Evolutionary conservation across 2,888 invertebrate genomes (phyloP).

Genomic region (Byasa hedistus): DNA sequence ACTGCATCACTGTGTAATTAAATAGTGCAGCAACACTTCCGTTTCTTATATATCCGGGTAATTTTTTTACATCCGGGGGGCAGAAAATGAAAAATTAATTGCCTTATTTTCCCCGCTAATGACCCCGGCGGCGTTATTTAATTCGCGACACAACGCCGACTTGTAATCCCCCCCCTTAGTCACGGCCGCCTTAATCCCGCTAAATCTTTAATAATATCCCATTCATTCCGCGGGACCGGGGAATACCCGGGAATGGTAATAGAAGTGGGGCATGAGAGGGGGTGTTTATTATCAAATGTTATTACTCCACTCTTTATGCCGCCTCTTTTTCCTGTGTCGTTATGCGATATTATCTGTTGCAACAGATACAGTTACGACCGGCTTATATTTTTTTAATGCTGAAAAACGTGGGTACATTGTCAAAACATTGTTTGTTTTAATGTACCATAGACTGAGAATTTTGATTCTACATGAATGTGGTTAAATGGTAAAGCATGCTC

Average conservation of each 20-base stretch:
- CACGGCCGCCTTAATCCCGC: conserved; percentile 28
- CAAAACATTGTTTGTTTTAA: too few species aligned
- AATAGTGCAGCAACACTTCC: too few species aligned
- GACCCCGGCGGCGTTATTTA: conserved; percentile 23
- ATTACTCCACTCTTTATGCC: neutral
- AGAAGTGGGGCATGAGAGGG: conserved; percentile 1
- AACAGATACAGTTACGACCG: neutral
- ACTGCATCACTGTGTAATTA: too few species aligned
- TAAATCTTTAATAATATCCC: conserved; percentile 31
- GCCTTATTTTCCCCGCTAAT: conserved; percentile 25
- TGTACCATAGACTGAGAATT: too few species aligned
- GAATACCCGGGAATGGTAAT: conserved; percentile 4
- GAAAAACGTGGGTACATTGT: too few species aligned
- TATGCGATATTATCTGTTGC: conserved; percentile 1
- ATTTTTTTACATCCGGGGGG: neutral
- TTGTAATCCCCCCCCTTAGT: conserved; percentile 25
- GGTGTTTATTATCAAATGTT: conserved; percentile 16
- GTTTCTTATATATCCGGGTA: too few species aligned
- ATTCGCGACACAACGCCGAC: conserved; percentile 26
- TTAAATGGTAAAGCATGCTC: too few species aligned
- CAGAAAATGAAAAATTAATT: conserved; percentile 26
- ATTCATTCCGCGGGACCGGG: conserved; percentile 19
- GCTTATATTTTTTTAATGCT: neutral
- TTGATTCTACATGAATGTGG: too few species aligned
- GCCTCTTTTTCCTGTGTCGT: conserved; percentile 2